A percentile compares a stretch with the other conserved stretches of the same genome.
phyloP scores from a whole-genome alignment of 1,140 invertebrate species.

The Lanistes nyassanus region DNA sequence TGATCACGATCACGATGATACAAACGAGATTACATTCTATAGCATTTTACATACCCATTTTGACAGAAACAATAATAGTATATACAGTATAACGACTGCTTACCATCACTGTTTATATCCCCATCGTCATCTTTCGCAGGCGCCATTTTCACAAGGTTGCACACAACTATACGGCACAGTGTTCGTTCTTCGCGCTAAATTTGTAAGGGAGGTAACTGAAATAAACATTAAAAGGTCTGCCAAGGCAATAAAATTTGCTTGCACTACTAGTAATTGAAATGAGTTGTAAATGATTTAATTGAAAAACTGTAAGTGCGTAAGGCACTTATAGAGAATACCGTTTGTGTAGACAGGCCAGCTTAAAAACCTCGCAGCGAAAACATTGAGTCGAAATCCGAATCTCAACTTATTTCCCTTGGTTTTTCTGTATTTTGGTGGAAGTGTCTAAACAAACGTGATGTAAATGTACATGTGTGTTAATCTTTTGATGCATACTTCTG shows the following conservation, averaged over 20 bases:
- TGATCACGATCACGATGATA: background rate
- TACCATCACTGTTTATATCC: conserved; percentile 6
- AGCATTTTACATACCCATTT: background rate
- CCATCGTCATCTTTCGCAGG: conserved; percentile 14
- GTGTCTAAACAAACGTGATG: too few relatives aligned
- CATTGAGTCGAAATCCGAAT: background rate
- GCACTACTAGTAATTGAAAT: background rate
- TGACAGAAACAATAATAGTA: background rate
- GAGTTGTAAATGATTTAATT: background rate
- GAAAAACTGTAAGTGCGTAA: background rate
- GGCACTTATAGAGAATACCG: background rate
- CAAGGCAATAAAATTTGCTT: background rate
- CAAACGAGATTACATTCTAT: background rate
- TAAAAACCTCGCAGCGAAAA: background rate
- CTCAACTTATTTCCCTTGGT: too few relatives aligned
- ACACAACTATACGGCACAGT: background rate
- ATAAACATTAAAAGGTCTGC: background rate
- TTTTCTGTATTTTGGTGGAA: too few relatives aligned
- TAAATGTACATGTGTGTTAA: too few relatives aligned
- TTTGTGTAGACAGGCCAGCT: background rate
- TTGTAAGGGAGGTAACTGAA: conserved; percentile 9
- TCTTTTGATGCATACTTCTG: too few relatives aligned
- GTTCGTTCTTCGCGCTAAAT: conserved; percentile 20
- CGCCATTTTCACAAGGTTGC: conserved; percentile 3
- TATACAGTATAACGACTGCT: background rate